Percentiles rank a stretch among this genome's conserved stretches.
These are phyloP conservation scores for Lontra canadensis DNA, from an alignment of 2,113 vertebrate genomes.

Conservation along the genomic window DNA sequence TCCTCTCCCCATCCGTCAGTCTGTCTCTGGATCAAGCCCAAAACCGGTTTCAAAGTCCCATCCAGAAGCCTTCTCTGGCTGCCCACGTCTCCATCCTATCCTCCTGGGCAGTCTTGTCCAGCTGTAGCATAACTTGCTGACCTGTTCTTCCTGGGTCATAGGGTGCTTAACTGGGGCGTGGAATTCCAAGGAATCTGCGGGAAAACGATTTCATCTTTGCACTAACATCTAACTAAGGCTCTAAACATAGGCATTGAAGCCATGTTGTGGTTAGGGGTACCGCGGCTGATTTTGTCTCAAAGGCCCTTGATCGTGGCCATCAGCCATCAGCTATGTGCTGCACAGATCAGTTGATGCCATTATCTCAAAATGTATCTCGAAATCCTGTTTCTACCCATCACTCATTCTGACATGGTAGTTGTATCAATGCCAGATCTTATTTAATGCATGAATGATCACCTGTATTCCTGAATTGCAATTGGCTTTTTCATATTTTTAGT, in stretches of 20 bases:
- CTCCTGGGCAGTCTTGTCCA: not conserved
- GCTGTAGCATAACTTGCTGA: not conserved
- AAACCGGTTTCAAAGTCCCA: not conserved
- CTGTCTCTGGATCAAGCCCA: not conserved
- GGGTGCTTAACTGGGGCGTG: not conserved
- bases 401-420: not conserved
- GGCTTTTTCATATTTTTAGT: slow-evolving; percentile 4
- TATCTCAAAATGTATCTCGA: not conserved
- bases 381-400: not conserved
- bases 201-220: not conserved
- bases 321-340: not conserved
- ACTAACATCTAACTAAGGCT: not conserved
- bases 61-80: not conserved
- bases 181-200: not conserved
- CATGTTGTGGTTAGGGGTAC: too few relatives aligned
- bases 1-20: not conserved
- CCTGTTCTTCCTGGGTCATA: slow-evolving; percentile 13
- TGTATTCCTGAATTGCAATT: not conserved
- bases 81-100: not conserved
- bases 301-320: not conserved
- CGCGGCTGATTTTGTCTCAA: not conserved
- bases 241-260: not conserved
- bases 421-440: not conserved
- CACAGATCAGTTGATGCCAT: not conserved
- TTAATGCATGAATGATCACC: not conserved